A percentile compares a stretch with the other conserved stretches of the same genome.
Evolutionary conservation across 2,797 vertebrate genomes (phyloP).

Genomic region (Sebastes reedi): DNA sequence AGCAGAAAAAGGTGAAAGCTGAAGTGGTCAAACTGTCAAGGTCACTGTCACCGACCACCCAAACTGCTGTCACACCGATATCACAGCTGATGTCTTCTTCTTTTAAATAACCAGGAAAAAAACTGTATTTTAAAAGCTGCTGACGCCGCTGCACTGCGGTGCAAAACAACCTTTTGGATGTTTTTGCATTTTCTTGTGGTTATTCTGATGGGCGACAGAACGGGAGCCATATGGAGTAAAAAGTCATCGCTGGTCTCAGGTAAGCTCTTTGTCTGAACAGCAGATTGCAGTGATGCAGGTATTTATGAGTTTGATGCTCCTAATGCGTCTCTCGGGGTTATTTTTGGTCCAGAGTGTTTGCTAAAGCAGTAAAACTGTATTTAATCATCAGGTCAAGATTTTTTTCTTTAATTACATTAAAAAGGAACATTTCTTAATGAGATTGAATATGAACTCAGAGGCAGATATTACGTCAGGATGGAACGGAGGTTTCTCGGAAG

Average conservation of each 20-base stretch:
- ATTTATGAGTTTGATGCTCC: slow-evolving; percentile 63
- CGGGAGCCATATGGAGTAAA: slow-evolving; percentile 54
- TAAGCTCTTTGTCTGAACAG: slow-evolving; percentile 45
- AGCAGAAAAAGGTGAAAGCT: slow-evolving; percentile 52
- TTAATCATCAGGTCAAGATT: background rate
- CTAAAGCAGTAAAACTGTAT: background rate
- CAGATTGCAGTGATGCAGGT: slow-evolving; percentile 68
- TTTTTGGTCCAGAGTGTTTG: slow-evolving; percentile 11
- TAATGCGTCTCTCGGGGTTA: slow-evolving; percentile 8
- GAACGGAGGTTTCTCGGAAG: slow-evolving; percentile 9
- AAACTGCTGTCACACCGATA: background rate
- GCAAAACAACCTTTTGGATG: background rate
- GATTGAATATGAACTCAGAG: slow-evolving; percentile 23
- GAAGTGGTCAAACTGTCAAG: slow-evolving; percentile 44
- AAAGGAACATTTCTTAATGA: background rate
- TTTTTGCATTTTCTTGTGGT: slow-evolving; percentile 10
- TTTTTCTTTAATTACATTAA: background rate
- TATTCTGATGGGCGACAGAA: slow-evolving; percentile 16
- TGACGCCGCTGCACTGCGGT: background rate
- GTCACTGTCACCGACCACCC: slow-evolving; percentile 11
- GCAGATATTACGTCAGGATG: background rate
- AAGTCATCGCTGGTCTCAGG: slow-evolving; percentile 33
- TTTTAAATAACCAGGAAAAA: background rate
- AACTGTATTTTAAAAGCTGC: background rate
- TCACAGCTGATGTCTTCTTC: background rate